Conservation (phyloP, 2,113 vertebrate species). For the Phaetusa simplex region DNA sequence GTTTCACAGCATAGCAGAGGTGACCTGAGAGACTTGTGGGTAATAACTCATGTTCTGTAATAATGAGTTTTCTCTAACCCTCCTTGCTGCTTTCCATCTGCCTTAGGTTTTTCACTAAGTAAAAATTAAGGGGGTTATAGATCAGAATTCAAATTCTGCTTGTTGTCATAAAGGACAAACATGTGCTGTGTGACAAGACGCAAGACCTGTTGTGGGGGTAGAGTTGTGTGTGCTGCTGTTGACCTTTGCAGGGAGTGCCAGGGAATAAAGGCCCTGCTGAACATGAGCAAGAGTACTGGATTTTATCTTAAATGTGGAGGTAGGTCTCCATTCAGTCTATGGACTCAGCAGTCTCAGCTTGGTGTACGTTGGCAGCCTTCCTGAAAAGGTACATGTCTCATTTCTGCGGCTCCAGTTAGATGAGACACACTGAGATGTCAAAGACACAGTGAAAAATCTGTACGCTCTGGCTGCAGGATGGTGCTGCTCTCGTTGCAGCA, state of each 20-base stretch:
- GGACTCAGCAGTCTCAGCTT: background rate
- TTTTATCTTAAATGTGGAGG: background rate
- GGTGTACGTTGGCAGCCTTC: background rate
- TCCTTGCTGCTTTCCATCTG: background rate
- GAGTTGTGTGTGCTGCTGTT: background rate
- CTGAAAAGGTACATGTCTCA: background rate
- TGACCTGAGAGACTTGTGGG: background rate
- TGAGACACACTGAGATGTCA: background rate
- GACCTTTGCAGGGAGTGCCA: background rate
- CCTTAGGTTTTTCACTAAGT: background rate
- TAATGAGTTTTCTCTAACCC: background rate
- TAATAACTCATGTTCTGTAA: constrained; percentile 31
- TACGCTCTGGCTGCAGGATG: background rate
- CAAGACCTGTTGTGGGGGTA: fast-evolving
- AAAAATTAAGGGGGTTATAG: background rate
- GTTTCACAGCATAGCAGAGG: background rate
- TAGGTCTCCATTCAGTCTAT: too few species aligned
- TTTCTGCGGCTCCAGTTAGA: background rate
- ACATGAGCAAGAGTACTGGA: background rate
- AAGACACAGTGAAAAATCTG: background rate
- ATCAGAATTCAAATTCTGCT: background rate
- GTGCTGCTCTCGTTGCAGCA: background rate
- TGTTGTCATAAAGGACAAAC: background rate
- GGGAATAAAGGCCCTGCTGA: background rate
- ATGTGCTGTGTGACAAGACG: background rate